These are phyloP conservation scores for Drosophila acutilabella DNA, from an alignment of 2,888 invertebrate genomes.

Conservation along the genomic window DNA sequence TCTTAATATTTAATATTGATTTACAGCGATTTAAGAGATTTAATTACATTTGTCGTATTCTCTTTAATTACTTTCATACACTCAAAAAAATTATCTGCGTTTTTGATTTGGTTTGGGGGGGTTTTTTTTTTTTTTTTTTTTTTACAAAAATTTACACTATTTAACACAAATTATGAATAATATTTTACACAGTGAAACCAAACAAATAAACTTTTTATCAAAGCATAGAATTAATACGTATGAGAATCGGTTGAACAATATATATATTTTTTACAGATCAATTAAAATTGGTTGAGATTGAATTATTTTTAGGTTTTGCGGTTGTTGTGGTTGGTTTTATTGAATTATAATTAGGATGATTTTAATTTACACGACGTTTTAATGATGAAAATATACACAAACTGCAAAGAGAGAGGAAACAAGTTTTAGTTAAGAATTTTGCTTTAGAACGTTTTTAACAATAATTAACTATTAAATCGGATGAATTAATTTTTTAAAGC, in stretches of 20 bases:
- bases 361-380: slow-evolving; percentile 77
- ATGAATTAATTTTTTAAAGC: too few species aligned
- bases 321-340: slow-evolving; percentile 38
- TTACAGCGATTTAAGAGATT: slow-evolving; percentile 58
- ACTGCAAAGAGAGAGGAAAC: slow-evolving; percentile 63
- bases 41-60: slow-evolving; percentile 36
- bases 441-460: too few species aligned
- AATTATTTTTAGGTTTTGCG: slow-evolving; percentile 38
- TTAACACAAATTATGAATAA: slow-evolving; percentile 72
- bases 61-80: slow-evolving; percentile 27
- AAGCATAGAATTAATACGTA: slow-evolving; percentile 57
- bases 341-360: slow-evolving; percentile 77
- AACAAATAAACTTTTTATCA: slow-evolving; percentile 54
- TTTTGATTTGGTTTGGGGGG: slow-evolving; percentile 43
- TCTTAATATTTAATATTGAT: slow-evolving; percentile 62
- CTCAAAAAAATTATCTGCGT: slow-evolving; percentile 49
- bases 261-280: slow-evolving; percentile 50
- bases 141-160: slow-evolving; percentile 75
- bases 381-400: slow-evolving; percentile 81
- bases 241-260: slow-evolving; percentile 53
- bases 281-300: slow-evolving; percentile 50
- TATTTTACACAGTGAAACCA: slow-evolving; percentile 69
- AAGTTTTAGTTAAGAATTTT: neutral
- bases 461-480: too few species aligned
- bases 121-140: slow-evolving; percentile 33